These are phyloP conservation scores for Gandaritis pyraliata DNA, from an alignment of 2,888 invertebrate genomes.

Conservation along the genomic window DNA sequence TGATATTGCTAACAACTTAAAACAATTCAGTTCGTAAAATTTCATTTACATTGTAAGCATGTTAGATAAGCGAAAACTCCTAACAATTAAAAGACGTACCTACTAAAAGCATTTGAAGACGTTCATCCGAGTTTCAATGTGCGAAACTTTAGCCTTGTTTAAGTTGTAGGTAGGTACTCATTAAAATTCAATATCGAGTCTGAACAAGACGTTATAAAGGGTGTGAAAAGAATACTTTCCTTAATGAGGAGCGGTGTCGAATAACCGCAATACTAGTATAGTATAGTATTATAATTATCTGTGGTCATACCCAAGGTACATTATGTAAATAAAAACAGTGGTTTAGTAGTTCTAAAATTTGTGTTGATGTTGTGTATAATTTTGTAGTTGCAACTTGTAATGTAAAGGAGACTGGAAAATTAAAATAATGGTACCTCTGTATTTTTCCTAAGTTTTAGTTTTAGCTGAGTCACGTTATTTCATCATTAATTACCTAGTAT, in stretches of 20 bases:
- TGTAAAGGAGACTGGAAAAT: no score
- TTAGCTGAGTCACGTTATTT: no score
- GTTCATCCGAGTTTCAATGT: slow-evolving; percentile 49
- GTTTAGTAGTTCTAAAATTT: no score
- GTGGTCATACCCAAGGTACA: no score
- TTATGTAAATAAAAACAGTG: no score
- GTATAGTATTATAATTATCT: no score
- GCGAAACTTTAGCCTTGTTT: slow-evolving; percentile 52
- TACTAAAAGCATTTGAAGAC: slow-evolving; percentile 54
- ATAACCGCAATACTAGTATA: no score
- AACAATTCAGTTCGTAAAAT: slow-evolving; percentile 50
- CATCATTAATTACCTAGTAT: no score
- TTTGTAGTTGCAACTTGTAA: no score
- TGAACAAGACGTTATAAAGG: not conserved
- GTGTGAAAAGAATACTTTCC: not conserved
- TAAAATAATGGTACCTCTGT: no score
- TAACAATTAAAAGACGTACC: slow-evolving; percentile 57
- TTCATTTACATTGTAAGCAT: slow-evolving; percentile 56
- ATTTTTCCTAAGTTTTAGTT: no score
- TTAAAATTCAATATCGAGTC: slow-evolving; percentile 66
- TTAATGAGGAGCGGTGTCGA: not conserved
- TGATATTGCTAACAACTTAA: slow-evolving; percentile 41
- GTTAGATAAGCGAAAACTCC: slow-evolving; percentile 56
- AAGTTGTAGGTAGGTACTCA: slow-evolving; percentile 55
- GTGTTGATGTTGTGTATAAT: no score